Evolutionary conservation across 2,113 vertebrate genomes (phyloP), one percentile per base, ranked within the genome.

Genomic region (Sylvia atricapilla): DNA sequence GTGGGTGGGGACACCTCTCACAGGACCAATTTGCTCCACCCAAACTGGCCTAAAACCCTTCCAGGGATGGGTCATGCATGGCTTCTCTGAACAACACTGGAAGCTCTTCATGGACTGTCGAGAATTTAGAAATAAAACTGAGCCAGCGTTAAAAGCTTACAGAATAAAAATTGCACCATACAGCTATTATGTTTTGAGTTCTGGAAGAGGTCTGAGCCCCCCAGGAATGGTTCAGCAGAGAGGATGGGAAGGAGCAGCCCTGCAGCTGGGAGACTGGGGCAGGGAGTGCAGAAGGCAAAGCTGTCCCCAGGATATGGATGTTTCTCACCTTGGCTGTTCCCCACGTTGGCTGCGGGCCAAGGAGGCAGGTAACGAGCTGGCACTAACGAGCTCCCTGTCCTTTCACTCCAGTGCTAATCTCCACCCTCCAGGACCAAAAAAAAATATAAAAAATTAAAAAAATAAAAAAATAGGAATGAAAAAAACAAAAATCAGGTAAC

Each of bases 331-430:
- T 84, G 92, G 87, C 84, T 80, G 49, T 16, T 79, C 72, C 78
- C 76, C 62, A 64, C 43, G 35, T 11, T 77, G 94, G 95, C 81
- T 73, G 68, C 47, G 59, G 73, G 55, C 84, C 84, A 89, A 82
- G 75, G 70, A 83, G 86, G 80, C 72, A 88, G 94, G 94, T 88
- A 89, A 87, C 4, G 11, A 93, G 85, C 79, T 91, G 28, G 30
- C 80, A 91, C 75, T 89, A 96, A 96, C 9, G 56, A 95, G 92
- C 30, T 76, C 86, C 74, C 87, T 56, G 64, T 88, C 93, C 93
- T 96, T 96, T 95, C 78, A 70, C 76, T 81, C 20, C 76, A 69
- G 22, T 3, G 55, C 84, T 95, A 86, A 97, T 95, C 94, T 90
- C 64, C 84, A 75, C 68, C 68, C 73, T 82, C 68, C 88, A 86